These are phyloP conservation scores for Falcunculus frontatus DNA, from an alignment of 2,113 vertebrate genomes.

Conservation along the genomic window DNA sequence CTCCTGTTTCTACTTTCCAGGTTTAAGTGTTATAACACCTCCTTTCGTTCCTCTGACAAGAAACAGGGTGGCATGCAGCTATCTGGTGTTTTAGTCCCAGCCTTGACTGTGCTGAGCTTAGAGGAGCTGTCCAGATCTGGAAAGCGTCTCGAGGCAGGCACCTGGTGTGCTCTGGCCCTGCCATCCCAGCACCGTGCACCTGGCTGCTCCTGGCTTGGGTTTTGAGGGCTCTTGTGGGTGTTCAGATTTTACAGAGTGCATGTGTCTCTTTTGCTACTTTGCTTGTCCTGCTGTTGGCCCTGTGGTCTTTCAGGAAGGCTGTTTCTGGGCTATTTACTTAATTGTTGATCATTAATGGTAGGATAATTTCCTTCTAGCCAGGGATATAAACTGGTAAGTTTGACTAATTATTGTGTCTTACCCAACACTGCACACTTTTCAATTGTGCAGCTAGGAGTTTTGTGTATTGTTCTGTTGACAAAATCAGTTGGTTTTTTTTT, in stretches of 20 bases:
- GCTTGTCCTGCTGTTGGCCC: neutral
- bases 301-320: neutral
- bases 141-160: rapidly evolving
- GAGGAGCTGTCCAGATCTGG: rapidly evolving
- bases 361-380: neutral
- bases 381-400: neutral
- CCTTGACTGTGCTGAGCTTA: rapidly evolving
- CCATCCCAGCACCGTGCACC: rapidly evolving
- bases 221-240: neutral
- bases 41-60: neutral
- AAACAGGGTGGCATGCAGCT: neutral
- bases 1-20: neutral
- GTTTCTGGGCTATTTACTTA: neutral
- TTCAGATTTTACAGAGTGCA: neutral
- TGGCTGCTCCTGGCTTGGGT: rapidly evolving
- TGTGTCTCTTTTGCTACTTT: neutral
- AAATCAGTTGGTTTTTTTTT: neutral
- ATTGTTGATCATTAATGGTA: neutral
- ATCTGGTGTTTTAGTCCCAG: neutral
- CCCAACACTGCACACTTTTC: neutral
- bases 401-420: neutral
- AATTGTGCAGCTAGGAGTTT: neutral
- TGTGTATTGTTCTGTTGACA: neutral
- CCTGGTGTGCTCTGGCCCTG: neutral
- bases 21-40: neutral